Percentiles rank a stretch among this genome's conserved stretches.
Evolutionary conservation across 2,113 vertebrate species (phyloP).

Genomic region (Setophaga petechia): DNA sequence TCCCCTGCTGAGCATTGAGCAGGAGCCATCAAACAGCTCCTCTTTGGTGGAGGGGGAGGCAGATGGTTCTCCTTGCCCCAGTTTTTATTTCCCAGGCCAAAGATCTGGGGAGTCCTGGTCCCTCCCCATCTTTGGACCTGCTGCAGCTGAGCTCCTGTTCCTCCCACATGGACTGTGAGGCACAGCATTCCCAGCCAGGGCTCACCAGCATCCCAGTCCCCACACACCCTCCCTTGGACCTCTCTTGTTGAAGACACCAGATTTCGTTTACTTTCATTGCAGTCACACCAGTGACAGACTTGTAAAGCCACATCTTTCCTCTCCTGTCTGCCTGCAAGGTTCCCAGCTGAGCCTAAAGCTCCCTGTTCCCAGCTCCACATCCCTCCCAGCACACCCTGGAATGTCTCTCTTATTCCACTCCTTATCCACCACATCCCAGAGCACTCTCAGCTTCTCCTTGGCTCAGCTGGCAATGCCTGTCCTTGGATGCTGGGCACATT

Average conservation of each 20-base stretch:
- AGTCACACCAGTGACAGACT: background rate
- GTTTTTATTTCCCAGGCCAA: background rate
- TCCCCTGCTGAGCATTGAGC: background rate
- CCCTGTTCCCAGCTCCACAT: background rate
- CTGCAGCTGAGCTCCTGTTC: background rate
- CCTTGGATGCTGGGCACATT: background rate
- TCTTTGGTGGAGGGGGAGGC: background rate
- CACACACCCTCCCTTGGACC: background rate
- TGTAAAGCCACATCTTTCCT: background rate
- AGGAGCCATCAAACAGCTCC: background rate
- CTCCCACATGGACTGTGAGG: background rate
- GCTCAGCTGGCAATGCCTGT: background rate
- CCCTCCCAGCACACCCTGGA: background rate
- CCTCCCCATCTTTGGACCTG: background rate
- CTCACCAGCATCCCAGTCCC: background rate
- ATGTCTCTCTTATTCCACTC: background rate
- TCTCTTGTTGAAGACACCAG: background rate
- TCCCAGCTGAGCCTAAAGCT: background rate
- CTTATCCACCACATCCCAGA: background rate
- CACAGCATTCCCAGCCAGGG: background rate
- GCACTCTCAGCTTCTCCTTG: background rate
- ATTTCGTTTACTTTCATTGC: background rate
- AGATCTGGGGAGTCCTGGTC: background rate
- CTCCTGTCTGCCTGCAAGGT: background rate
- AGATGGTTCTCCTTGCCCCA: background rate